Conservation (phyloP, 2,113 vertebrate species). For the Phrynosoma blainvillii region DNA sequence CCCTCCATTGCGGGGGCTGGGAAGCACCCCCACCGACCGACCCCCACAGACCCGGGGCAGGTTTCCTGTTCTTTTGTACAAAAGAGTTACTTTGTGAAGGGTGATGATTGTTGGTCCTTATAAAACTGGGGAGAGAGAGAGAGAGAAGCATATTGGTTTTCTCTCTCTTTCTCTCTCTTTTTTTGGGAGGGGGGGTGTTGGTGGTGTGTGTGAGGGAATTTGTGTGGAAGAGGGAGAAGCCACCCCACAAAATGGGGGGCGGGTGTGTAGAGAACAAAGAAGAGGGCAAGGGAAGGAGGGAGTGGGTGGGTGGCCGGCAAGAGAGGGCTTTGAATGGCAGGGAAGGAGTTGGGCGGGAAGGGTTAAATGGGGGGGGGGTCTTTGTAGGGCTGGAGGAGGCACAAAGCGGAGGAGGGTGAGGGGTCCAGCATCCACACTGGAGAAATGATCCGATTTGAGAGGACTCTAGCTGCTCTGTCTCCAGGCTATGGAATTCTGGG, state of each 20-base stretch:
- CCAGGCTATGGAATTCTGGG: too few relatives aligned
- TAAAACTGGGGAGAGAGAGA: neutral
- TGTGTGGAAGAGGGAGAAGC: conserved; percentile 10
- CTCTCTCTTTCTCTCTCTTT: too few relatives aligned
- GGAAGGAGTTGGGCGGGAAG: conserved; percentile 2
- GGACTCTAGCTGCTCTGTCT: too few relatives aligned
- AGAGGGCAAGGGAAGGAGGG: conserved; percentile 32
- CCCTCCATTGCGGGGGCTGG: too few relatives aligned
- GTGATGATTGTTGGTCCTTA: too few relatives aligned
- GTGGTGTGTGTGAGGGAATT: too few relatives aligned
- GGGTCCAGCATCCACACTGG: too few relatives aligned
- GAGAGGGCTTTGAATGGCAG: conserved; percentile 1
- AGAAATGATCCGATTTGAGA: too few relatives aligned
- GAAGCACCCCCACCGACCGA: too few relatives aligned
- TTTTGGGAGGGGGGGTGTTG: neutral
- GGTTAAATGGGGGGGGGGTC: neutral
- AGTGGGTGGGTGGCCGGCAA: neutral
- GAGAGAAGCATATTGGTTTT: neutral
- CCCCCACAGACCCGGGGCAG: too few relatives aligned
- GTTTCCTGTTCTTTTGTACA: too few relatives aligned
- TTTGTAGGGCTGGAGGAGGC: conserved; percentile 10
- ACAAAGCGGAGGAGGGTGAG: conserved; percentile 51
- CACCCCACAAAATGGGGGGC: neutral
- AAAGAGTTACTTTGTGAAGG: conserved; percentile 52
- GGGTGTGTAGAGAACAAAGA: conserved; percentile 62